Conservation (phyloP, 2,888 invertebrate genomes). For the Eilema caniola region DNA sequence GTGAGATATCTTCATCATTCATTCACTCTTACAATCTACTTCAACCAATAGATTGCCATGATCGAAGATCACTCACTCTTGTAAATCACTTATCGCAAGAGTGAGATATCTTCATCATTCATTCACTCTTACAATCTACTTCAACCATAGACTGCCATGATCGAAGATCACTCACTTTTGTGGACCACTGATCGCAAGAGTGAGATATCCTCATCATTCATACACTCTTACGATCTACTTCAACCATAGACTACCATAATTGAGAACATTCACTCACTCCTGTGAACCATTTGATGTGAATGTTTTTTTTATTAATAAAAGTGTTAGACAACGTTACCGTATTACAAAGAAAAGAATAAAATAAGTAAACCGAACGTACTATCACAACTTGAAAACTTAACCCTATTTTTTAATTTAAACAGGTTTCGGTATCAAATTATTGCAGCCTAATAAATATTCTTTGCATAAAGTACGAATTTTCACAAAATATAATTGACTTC, state of each 20-base stretch:
- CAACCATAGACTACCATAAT: background rate
- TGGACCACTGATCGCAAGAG: too few species aligned
- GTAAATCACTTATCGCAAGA: too few species aligned
- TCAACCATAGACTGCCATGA: background rate
- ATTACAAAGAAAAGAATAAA: background rate
- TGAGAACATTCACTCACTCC: background rate
- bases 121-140: too few species aligned
- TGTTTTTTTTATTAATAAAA: background rate
- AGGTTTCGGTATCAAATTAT: background rate
- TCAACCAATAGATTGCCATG: too few species aligned
- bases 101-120: too few species aligned
- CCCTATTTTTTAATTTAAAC: too few species aligned
- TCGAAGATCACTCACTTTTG: too few species aligned
- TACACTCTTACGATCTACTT: background rate
- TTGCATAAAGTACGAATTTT: background rate
- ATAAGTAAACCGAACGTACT: background rate
- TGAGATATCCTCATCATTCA: background rate
- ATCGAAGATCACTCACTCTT: too few species aligned
- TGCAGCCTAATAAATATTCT: background rate
- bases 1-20: too few species aligned
- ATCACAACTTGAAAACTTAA: background rate
- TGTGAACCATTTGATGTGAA: too few species aligned
- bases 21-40: too few species aligned
- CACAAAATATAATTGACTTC: background rate
- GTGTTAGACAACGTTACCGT: background rate